Evolutionary conservation across 2,888 invertebrate genomes (phyloP).

Genomic region (Acanthopleura granulata): DNA sequence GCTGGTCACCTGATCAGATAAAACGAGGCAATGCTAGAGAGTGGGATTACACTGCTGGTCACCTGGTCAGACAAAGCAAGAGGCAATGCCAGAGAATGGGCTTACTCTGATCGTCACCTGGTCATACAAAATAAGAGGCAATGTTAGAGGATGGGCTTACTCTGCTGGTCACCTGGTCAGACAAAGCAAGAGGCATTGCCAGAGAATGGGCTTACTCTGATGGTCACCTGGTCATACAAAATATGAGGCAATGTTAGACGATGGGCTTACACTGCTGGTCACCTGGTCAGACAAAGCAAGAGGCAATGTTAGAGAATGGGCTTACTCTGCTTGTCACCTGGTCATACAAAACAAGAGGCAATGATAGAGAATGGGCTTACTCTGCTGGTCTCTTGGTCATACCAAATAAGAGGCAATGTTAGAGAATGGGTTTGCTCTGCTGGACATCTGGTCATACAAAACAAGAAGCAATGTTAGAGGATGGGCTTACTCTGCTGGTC

Average conservation of each 20-base stretch:
- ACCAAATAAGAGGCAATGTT: too few species aligned
- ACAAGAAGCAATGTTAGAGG: slow-evolving; percentile 37
- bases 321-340: slow-evolving; percentile 49
- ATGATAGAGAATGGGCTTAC: slow-evolving; percentile 60
- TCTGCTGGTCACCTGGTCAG: slow-evolving; percentile 39
- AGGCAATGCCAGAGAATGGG: too few species aligned
- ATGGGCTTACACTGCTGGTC: slow-evolving; percentile 55
- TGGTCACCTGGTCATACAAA: slow-evolving; percentile 35
- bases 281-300: slow-evolving; percentile 23
- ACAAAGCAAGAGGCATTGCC: too few species aligned
- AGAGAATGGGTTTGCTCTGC: slow-evolving; percentile 56
- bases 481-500: slow-evolving; percentile 55
- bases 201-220: slow-evolving; percentile 56
- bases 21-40: slow-evolving; percentile 35
- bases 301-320: too few species aligned
- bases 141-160: slow-evolving; percentile 59
- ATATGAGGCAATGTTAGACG: slow-evolving; percentile 36
- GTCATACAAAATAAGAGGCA: too few species aligned
- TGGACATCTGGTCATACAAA: slow-evolving; percentile 34
- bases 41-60: slow-evolving; percentile 55
- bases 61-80: slow-evolving; percentile 23
- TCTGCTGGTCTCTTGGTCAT: slow-evolving; percentile 38
- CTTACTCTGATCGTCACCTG: slow-evolving; percentile 49
- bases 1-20: slow-evolving; percentile 35
- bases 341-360: too few species aligned